Conservation (phyloP, 2,113 vertebrate species). For the Neogale vison region DNA sequence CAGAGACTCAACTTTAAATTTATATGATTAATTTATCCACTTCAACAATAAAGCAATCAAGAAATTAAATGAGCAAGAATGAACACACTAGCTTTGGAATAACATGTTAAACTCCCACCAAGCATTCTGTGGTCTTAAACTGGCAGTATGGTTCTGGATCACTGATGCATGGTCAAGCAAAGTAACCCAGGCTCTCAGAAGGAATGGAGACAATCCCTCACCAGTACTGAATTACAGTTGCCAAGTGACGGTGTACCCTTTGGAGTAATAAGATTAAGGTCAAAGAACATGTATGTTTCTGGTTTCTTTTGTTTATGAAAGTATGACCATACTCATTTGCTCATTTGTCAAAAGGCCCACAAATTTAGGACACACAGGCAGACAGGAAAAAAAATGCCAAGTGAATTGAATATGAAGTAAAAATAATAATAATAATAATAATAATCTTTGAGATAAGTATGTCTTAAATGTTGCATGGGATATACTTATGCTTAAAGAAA, state of each 20-base stretch:
- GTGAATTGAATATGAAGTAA: conserved; percentile 25
- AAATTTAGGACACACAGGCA: not conserved
- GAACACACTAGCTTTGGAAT: not conserved
- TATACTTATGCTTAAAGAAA: not conserved
- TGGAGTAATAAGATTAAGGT: not conserved
- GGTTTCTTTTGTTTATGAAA: not conserved
- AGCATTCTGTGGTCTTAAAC: conserved; percentile 1
- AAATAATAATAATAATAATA: not conserved
- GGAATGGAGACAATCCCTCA: not conserved
- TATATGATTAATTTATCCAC: conserved; percentile 19
- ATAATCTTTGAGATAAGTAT: not conserved
- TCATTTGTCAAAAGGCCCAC: conserved; percentile 4
- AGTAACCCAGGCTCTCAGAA: not conserved
- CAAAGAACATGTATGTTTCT: not conserved
- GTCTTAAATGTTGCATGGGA: not conserved
- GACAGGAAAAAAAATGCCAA: not conserved
- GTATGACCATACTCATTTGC: not conserved
- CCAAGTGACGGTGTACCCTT: not conserved
- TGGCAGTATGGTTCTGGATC: conserved; percentile 6
- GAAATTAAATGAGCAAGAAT: conserved; percentile 37
- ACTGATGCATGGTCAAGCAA: not conserved
- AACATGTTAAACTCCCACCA: conserved; percentile 22
- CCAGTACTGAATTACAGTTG: not conserved
- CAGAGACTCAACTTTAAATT: not conserved
- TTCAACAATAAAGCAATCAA: conserved; percentile 15